Percentiles rank a stretch among this genome's conserved stretches.
Conservation (phyloP, 2,113 vertebrate species). For the Axis porcinus region DNA sequence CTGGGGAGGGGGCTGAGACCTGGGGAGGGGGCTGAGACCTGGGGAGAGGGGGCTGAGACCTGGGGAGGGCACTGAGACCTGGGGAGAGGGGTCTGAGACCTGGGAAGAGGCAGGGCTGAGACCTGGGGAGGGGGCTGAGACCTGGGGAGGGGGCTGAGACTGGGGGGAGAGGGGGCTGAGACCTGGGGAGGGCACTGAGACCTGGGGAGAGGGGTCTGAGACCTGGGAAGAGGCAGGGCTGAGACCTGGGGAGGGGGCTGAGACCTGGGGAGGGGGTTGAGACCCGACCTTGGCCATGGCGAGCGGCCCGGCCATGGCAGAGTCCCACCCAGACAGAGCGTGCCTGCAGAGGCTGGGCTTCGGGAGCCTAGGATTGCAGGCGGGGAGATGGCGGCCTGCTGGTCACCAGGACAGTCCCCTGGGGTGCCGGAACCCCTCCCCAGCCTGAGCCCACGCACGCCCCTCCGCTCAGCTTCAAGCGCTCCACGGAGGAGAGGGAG, state of each 20-base stretch:
- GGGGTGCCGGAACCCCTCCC: rapidly evolving
- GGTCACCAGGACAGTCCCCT: rapidly evolving
- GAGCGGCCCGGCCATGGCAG: rapidly evolving
- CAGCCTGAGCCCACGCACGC: not conserved
- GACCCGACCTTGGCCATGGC: not conserved
- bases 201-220: no score
- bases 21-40: no score
- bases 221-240: no score
- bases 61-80: no score
- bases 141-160: no score
- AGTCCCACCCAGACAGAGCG: no score
- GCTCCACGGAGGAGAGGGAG: conserved; percentile 81
- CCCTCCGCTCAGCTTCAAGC: conserved; percentile 76
- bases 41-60: no score
- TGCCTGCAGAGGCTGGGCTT: not conserved
- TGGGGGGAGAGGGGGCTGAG: rapidly evolving
- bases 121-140: no score
- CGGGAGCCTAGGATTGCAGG: rapidly evolving
- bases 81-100: no score
- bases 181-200: not conserved
- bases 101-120: no score
- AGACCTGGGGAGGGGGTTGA: not conserved
- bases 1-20: no score
- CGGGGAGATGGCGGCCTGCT: rapidly evolving
- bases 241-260: not conserved